These are phyloP conservation scores for Tenualosa ilisha DNA, from an alignment of 2,797 vertebrate genomes.

Conservation along the genomic window DNA sequence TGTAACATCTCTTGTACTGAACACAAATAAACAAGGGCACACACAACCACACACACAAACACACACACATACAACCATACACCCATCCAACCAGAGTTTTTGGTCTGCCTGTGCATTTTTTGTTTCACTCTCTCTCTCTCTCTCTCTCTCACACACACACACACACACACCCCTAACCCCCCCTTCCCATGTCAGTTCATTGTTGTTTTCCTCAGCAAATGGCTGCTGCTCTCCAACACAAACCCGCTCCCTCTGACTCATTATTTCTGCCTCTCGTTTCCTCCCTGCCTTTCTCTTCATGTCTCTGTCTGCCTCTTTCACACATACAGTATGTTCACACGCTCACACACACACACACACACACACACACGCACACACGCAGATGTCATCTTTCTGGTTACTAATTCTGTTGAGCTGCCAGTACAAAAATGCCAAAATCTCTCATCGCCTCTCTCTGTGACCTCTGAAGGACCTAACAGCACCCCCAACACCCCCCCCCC, in stretches of 20 bases:
- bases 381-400: no score
- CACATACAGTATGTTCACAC: background rate
- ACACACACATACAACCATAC: no score
- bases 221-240: constrained; percentile 1
- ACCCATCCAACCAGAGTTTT: no score
- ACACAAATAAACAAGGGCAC: background rate
- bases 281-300: background rate
- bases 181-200: no score
- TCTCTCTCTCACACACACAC: no score
- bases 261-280: background rate
- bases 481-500: no score
- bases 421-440: constrained; percentile 23
- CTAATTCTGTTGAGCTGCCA: constrained; percentile 39
- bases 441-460: constrained; percentile 4
- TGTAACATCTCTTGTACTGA: background rate
- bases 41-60: no score
- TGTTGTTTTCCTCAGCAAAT: background rate
- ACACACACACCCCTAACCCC: no score
- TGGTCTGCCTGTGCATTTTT: no score
- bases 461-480: background rate
- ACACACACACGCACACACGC: background rate
- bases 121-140: no score
- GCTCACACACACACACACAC: background rate
- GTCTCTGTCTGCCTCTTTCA: background rate
- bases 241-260: constrained; percentile 1